Percentiles rank a stretch among this genome's conserved stretches.
Evolutionary conservation across 1,140 invertebrate species (phyloP).

Genomic region (Pogonus chalceus): DNA sequence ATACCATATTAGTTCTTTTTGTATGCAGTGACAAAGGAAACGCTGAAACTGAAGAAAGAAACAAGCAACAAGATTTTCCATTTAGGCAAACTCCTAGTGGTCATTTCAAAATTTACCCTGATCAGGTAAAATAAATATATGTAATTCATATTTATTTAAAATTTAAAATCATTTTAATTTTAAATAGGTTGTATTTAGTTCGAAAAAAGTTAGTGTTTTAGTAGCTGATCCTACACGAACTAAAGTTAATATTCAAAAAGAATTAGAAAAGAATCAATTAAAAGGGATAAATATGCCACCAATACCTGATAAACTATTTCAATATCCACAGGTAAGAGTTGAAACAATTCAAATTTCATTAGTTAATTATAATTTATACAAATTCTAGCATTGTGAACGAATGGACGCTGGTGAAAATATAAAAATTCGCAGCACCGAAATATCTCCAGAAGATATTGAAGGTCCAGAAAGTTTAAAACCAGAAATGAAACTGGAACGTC

Average conservation of each 20-base stretch:
- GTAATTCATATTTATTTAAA: slow-evolving; percentile 3
- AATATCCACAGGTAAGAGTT: slow-evolving; percentile 27
- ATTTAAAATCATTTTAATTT: slow-evolving; percentile 7
- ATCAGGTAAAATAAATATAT: slow-evolving; percentile 40
- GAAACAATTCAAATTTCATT: neutral
- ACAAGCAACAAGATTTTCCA: slow-evolving; percentile 35
- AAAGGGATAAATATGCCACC: slow-evolving; percentile 22
- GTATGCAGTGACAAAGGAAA: neutral
- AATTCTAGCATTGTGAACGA: neutral
- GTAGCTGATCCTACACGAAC: slow-evolving; percentile 53
- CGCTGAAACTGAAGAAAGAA: neutral
- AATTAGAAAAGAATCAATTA: slow-evolving; percentile 33
- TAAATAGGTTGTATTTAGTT: slow-evolving; percentile 52
- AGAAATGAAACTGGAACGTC: slow-evolving; percentile 30
- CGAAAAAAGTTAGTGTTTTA: slow-evolving; percentile 54
- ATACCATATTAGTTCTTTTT: neutral
- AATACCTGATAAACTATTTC: slow-evolving; percentile 23
- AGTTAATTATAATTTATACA: neutral
- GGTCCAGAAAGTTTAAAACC: slow-evolving; percentile 29
- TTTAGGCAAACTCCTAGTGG: slow-evolving; percentile 54
- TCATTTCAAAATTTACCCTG: slow-evolving; percentile 52
- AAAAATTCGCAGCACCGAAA: slow-evolving; percentile 4
- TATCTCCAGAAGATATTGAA: slow-evolving; percentile 9
- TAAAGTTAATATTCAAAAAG: slow-evolving; percentile 49
- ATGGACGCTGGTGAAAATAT: neutral